Evolutionary conservation across 2,888 invertebrate genomes (phyloP), one percentile per base, ranked within the genome.

Genomic region (Drosophila quasianomalipes): DNA sequence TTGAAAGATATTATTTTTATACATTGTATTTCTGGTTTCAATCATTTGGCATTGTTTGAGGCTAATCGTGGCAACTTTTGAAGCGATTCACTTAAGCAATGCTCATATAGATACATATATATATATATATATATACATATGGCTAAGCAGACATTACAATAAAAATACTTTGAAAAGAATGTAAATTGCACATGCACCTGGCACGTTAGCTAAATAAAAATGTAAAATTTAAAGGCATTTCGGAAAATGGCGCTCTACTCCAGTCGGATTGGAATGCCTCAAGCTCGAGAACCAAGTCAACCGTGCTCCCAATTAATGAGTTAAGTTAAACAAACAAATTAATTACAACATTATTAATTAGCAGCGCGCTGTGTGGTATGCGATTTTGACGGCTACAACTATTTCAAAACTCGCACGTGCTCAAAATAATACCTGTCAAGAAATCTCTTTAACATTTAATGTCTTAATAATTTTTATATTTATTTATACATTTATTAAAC

Each of bases 261-360:
- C 41, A 33, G 22, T 33, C 31, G 12, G 19, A 44, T 6, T 47
- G 44, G 59, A 44, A 54, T 54, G 59, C 51, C 16, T 60, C 16
- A n/a, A 39, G 67, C 64, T 52, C 70, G 69, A 84, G 90, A 84
- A 88, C 74, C 67, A 64, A 57, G 66, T 60, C 49, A 55, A 54
- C 51, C 72, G 55, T 26, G 63, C 60, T 51, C 54, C 61, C 47
- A 89, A 85, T 85, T 85, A 89, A 57, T 81, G 61, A 70, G 78
- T 74, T 73, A 74, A 72, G 66, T 67, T 73, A 67, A 67, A 33
- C 59, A 76, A 82, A 76, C 76, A 67, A 71, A 76, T 71, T 70
- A 85, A 85, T 85, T 85, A 54, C 77, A 74, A 74, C 60, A 76
- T 76, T 69, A 76, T 79, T 70, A 82, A 84, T 88, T 82, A 85